Base-by-base conservation (phyloP, 2,888 invertebrate species). In the Patella ulyssiponensis region DNA sequence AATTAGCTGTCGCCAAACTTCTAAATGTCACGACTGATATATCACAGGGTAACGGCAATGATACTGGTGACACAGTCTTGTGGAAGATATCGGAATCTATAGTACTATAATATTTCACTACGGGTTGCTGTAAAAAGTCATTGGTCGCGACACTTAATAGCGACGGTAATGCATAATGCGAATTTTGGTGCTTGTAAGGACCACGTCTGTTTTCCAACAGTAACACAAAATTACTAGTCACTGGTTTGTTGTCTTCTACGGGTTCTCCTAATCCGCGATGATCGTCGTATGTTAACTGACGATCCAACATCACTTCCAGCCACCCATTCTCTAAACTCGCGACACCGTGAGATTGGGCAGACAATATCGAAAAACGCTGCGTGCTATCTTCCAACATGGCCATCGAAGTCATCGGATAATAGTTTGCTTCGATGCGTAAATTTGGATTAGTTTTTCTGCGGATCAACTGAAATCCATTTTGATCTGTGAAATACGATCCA, bases 231-330 rank as follows among this genome's bases (percentile, higher is more conserved):
- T 83, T 80, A 77, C 84, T 87, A 27, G 82, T 82, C 2, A 87
- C 86, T 33, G 81, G 84, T 78, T 86, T 85, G 77, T 88, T 90
- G 82, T 91, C 91, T 74, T 82, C 79, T 2, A 91, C 85, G 0
- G 90, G 89, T 75, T 90, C 89, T 1, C 89, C 89, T 12, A 91
- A 81, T 0, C 91, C 91, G 5, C 89, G 76, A 51, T 86, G 84
- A 81, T 91, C 91, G 79, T 91, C 90, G 71, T 85, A 86, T n/a
- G 82, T 64, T 27, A 90, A 82, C 56, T 89, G 85, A n/a, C 91
- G 78, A 76, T 91, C 91, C 23, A 91, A 81, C 91, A 91, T 91
- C 7, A 90, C 85, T 78, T 91, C 91, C 53, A 91, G 69, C 79
- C 83, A 82, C 7, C 91, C 91, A 17, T 81, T 76, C n/a, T 85